phyloP scores from a whole-genome alignment of 1,140 invertebrate species.

The Magallana angulata region DNA sequence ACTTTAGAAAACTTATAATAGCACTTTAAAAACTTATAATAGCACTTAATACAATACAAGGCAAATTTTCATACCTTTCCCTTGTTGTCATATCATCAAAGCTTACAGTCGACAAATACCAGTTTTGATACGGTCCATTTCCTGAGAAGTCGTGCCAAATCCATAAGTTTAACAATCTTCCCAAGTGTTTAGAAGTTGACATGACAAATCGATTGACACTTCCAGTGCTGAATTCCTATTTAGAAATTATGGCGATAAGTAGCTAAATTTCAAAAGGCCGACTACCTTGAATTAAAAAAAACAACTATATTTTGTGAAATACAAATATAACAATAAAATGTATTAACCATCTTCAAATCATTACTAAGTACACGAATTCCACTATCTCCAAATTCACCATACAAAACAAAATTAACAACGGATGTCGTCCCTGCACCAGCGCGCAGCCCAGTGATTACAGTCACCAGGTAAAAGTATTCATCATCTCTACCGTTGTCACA shows the following conservation, averaged over 20 bases:
- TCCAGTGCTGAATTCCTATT: slow-evolving; percentile 66
- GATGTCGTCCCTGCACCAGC: slow-evolving; percentile 61
- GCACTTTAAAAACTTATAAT: no score
- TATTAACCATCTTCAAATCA: slow-evolving; percentile 55
- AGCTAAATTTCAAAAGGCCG: no score
- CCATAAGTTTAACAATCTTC: slow-evolving; percentile 71
- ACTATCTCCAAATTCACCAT: slow-evolving; percentile 64
- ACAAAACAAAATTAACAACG: slow-evolving; percentile 63
- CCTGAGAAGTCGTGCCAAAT: slow-evolving; percentile 79
- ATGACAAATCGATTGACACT: slow-evolving; percentile 74
- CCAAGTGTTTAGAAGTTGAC: slow-evolving; percentile 67
- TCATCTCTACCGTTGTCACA: slow-evolving; percentile 62
- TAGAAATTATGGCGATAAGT: no score
- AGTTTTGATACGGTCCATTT: slow-evolving; percentile 69
- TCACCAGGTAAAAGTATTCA: slow-evolving; percentile 63
- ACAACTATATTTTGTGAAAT: no score
- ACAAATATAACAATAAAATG: background rate
- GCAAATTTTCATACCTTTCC: slow-evolving; percentile 71
- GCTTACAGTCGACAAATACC: slow-evolving; percentile 74
- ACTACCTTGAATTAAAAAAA: no score
- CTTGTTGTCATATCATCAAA: slow-evolving; percentile 74
- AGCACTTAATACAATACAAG: background rate
- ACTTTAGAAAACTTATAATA: no score
- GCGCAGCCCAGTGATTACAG: slow-evolving; percentile 65
- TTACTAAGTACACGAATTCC: slow-evolving; percentile 63